Base-by-base conservation (phyloP, 2,888 invertebrate genomes). In the Philereme transversata region DNA sequence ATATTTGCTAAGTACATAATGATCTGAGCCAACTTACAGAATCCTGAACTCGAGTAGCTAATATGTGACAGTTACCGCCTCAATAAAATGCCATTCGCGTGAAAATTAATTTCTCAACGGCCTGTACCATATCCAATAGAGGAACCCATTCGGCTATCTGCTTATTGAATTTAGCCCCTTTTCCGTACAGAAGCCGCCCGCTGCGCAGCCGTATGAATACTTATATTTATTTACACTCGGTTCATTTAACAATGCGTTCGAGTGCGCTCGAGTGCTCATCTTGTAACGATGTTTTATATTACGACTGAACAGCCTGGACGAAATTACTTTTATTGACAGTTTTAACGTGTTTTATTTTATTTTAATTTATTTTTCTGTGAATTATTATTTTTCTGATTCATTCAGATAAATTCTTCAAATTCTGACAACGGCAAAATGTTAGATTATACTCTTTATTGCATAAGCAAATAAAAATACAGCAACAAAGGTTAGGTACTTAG, bases 201-300 rank as follows among this genome's bases (percentile, higher is more conserved):
- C 87, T 86, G 91, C 60, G 87, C 73, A 71, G 66, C 77, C 83
- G 79, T 86, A 84, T 86, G 84, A 85, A 82, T 85, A 86, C 87
- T 87, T 86, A 88, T 90, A 90, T 92, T 92, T 92, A 92, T 92
- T 92, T 91, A 90, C 90, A 88, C 82, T 86, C 84, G 88, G 82
- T 90, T 89, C 92, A 88, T 92, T 92, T 88, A 91, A 90, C 88
- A 83, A 81, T 79, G 80, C 83, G 82, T 83, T 83, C 74, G 87
- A 88, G 84, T 85, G 82, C 82, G 71, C 80, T 79, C 77, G 73
- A 82, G 77, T 81, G 81, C 83, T 79, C 78, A 65, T 74, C 75
- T 76, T 75, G 70, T 76, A 79, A 77, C 75, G 71, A 76, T 76
- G 76, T 81, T 81, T 77, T 77, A 81, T 77, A 79, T 76, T 67